Percentiles rank a stretch among this genome's conserved stretches.
Evolutionary conservation across 2,888 invertebrate species (phyloP).

Genomic region (Ctena decussata): DNA sequence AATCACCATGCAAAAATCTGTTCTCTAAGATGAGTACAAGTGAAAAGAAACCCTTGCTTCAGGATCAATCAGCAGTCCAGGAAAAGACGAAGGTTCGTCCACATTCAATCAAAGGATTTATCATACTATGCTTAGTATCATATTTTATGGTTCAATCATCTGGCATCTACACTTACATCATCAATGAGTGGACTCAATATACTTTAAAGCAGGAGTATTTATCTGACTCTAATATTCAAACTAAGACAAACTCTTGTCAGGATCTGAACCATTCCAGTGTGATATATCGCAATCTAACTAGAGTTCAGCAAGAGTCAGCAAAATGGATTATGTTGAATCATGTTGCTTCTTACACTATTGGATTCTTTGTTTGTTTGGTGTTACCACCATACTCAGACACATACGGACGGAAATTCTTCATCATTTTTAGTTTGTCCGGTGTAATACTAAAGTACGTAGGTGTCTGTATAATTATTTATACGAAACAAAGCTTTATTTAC

Average conservation of each 20-base stretch:
- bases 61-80: too few species aligned
- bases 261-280: conserved; percentile 13
- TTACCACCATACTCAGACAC: conserved; percentile 32
- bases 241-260: neutral
- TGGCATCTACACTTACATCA: neutral
- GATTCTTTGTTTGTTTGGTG: conserved; percentile 21
- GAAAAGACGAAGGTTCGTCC: neutral
- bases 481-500: neutral
- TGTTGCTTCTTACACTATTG: neutral
- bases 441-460: neutral
- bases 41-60: neutral
- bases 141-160: neutral
- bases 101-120: neutral
- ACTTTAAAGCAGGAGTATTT: conserved; percentile 15
- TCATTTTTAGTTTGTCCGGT: neutral
- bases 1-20: too few species aligned
- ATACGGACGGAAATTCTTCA: neutral
- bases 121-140: neutral
- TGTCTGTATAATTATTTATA: neutral
- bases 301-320: conserved; percentile 43
- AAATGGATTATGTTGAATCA: conserved; percentile 38
- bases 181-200: conserved; percentile 38
- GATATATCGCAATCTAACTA: conserved; percentile 23
- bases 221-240: neutral
- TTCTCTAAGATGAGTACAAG: too few species aligned